A percentile compares a stretch with the other conserved stretches of the same genome.
Evolutionary conservation across 2,797 vertebrate species (phyloP).

Genomic region (Acipenser transmontanus): DNA sequence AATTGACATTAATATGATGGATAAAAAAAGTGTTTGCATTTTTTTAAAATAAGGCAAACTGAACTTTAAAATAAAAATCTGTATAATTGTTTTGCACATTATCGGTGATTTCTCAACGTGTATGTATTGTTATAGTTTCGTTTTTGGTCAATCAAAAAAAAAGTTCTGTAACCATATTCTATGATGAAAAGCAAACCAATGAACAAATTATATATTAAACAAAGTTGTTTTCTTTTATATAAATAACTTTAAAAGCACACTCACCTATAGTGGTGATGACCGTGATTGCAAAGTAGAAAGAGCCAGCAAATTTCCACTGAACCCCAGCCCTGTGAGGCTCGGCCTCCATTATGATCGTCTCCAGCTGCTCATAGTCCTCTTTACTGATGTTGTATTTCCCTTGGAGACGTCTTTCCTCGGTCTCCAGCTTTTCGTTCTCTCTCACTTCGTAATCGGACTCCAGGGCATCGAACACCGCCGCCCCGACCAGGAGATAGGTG

Average conservation of each 20-base stretch:
- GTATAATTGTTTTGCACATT: too few species aligned
- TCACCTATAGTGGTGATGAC: constrained; percentile 97
- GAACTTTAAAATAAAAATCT: too few species aligned
- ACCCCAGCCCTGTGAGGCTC: constrained; percentile 94
- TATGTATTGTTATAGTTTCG: too few species aligned
- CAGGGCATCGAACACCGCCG: constrained; percentile 96
- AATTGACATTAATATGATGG: too few species aligned
- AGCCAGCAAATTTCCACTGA: constrained; percentile 97
- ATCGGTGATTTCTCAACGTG: too few species aligned
- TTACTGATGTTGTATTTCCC: constrained; percentile 98
- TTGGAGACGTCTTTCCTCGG: constrained; percentile 89
- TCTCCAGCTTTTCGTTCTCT: constrained; percentile 91
- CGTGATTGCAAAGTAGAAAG: constrained; percentile 98
- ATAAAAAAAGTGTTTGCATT: too few species aligned
- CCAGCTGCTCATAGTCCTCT: constrained; percentile 91
- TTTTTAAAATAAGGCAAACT: too few species aligned
- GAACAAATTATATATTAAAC: too few species aligned
- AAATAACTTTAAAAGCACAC: constrained; percentile 31
- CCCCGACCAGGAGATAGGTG: constrained; percentile 96
- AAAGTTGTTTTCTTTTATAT: too few species aligned
- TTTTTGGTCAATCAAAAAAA: too few species aligned
- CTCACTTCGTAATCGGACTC: constrained; percentile 97
- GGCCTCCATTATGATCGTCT: constrained; percentile 95
- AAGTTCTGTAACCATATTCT: too few species aligned
- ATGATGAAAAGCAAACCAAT: too few species aligned